These are phyloP conservation scores for Actinostola sp. DNA, from an alignment of 92 coral and sea anemone genomes.

Conservation along the genomic window DNA sequence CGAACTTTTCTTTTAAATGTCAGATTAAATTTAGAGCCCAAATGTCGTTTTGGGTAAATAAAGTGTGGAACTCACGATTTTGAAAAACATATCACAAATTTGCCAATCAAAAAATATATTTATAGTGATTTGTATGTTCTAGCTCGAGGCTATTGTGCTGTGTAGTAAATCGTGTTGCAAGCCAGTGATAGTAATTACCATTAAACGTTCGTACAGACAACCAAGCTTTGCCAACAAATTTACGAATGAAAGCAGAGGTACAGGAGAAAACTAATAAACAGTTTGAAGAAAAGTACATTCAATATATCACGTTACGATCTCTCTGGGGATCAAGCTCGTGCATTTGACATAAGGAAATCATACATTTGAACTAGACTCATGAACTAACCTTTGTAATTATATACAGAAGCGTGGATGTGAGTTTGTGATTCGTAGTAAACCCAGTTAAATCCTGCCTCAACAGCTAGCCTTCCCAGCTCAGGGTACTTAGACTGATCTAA, in stretches of 20 bases:
- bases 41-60: neutral
- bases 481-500: constrained; percentile 73
- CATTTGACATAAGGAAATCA: neutral
- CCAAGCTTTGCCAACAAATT: constrained; percentile 1
- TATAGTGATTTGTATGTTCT: constrained; percentile 11
- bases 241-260: neutral
- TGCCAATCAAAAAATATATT: neutral
- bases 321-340: neutral
- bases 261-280: neutral
- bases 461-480: constrained; percentile 86
- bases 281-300: neutral
- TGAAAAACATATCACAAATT: no score
- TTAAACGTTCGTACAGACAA: neutral
- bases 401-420: constrained; percentile 95
- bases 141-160: constrained; percentile 39
- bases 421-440: constrained; percentile 68
- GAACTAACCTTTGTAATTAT: constrained; percentile 70
- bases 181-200: constrained; percentile 22
- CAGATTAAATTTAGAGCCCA: neutral
- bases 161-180: constrained; percentile 3
- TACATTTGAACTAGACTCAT: neutral
- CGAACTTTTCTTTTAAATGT: constrained; percentile 41
- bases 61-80: no score
- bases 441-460: constrained; percentile 95
- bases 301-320: neutral